These are phyloP conservation scores for Trissolcus brochymenae DNA, from an alignment of 2,888 invertebrate species.

Conservation along the genomic window DNA sequence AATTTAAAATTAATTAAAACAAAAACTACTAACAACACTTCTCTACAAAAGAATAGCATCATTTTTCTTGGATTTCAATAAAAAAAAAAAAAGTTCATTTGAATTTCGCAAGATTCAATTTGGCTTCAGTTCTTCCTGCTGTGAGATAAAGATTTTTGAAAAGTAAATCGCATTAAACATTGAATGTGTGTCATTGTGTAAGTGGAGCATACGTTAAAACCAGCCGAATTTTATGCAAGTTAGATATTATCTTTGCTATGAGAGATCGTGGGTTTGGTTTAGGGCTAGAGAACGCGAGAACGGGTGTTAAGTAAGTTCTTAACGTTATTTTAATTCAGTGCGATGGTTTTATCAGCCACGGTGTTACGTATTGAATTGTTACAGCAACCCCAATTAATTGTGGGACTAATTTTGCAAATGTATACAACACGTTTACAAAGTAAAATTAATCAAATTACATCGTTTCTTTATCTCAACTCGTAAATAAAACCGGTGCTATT, in stretches of 20 bases:
- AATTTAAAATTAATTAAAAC: too few species aligned
- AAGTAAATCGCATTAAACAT: conserved; percentile 23
- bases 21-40: too few species aligned
- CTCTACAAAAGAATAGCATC: too few species aligned
- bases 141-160: conserved; percentile 33
- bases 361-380: conserved; percentile 47
- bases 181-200: conserved; percentile 41
- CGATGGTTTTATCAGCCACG: conserved; percentile 39
- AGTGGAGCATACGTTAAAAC: conserved; percentile 32
- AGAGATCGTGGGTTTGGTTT: conserved; percentile 47
- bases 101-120: background rate
- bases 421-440: conserved; percentile 42
- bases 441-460: conserved; percentile 38
- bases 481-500: background rate
- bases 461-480: conserved; percentile 1
- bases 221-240: conserved; percentile 42
- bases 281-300: conserved; percentile 38
- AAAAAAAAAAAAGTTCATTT: too few species aligned
- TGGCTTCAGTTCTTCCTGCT: conserved; percentile 18
- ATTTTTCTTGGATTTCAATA: too few species aligned
- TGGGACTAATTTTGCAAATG: conserved; percentile 42
- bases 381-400: conserved; percentile 51
- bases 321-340: conserved; percentile 50
- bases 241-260: conserved; percentile 41
- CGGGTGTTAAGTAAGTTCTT: conserved; percentile 54